Evolutionary conservation across 2,797 vertebrate genomes (phyloP), one percentile per base, ranked within the genome.

Genomic region (Scarus forsteni): DNA sequence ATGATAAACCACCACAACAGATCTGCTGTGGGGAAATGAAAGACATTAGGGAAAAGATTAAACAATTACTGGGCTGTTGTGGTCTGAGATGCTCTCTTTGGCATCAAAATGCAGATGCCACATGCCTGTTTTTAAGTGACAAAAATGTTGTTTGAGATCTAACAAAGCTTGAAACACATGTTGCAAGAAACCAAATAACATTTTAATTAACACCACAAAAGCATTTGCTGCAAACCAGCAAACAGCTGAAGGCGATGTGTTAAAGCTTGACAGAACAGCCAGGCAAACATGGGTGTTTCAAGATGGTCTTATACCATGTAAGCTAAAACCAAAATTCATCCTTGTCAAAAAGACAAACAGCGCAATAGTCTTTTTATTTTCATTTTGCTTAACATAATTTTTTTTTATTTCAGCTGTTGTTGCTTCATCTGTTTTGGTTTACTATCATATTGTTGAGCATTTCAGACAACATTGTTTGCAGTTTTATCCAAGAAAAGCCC

Each of bases 121-220:
- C 70, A 69, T 35, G 12, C 46, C 58, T 57, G 58, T 60, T 40
- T 71, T 70, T 72, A 53, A 53, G 51, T 14, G 46, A 60, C 15
- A 35, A n/a, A 70, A 62, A 79, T 51, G 53, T 34, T 9, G 19
- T 61, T 52, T 4, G 58, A 48, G 52, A 57, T 35, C 35, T 70
- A 36, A 51, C 15, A 36, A 57, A 40, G 65, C 12, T 56, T 57
- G 16, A 72, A 77, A 76, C 75, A 81, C 61, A 75, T 56, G 59
- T 52, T 58, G 9, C 39, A 15, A 56, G 50, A 77, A 65, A 66
- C 60, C 67, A 69, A 60, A 75, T 2, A 49, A 38, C 66, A 51
- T 54, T 63, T 48, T 34, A 60, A 67, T 63, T 59, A 36, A 48
- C 8, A 62, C 54, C 67, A 48, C 39, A 65, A 52, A 58, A 18